Evolutionary conservation across 2,113 vertebrate species (phyloP), one percentile per base, ranked within the genome.

Genomic region (Lucifuga dentata): DNA sequence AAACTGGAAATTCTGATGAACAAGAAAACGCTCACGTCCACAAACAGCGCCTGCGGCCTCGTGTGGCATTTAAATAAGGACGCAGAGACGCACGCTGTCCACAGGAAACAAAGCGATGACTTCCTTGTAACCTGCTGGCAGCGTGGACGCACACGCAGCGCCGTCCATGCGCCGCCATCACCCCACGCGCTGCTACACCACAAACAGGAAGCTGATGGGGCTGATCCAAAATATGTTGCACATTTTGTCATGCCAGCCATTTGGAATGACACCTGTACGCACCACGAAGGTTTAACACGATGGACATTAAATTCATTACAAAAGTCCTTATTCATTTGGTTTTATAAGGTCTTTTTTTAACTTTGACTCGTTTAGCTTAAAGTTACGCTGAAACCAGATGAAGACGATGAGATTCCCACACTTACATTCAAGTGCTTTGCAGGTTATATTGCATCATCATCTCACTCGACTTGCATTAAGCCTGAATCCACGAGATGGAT

Each of bases 191-290:
- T 52, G 3, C 4, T 4, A 33, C 61, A 73, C 63, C 67, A 78
- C 55, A 59, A 46, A 29, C 41, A 72, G 36, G 55, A 64, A 68
- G 41, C 15, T 17, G 26, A 29, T 26, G 21, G 45, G 75, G 84
- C 87, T 43, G 86, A 72, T 88, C 83, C 45, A 88, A 88, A 86
- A 83, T 62, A 5, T 5, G 24, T 9, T 19, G 48, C 26, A 45
- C 24, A 66, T 75, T 80, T 57, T 48, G 55, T 91, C 90, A 86
- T 75, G 59, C 64, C 87, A 87, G 81, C 74, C 77, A 44, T 36
- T 1, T 35, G 52, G 45, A 70, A 68, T 11, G 26, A 76, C 12
- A 33, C 16, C 41, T 36, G 11, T 26, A 29, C 16, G 15, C 29
- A 16, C 13, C 21, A n/a, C 4, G 17, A 2, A n/a, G 41, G 50